Evolutionary conservation across 2,888 invertebrate genomes (phyloP), one percentile per base, ranked within the genome.

Genomic region (Hypomecis punctinalis): DNA sequence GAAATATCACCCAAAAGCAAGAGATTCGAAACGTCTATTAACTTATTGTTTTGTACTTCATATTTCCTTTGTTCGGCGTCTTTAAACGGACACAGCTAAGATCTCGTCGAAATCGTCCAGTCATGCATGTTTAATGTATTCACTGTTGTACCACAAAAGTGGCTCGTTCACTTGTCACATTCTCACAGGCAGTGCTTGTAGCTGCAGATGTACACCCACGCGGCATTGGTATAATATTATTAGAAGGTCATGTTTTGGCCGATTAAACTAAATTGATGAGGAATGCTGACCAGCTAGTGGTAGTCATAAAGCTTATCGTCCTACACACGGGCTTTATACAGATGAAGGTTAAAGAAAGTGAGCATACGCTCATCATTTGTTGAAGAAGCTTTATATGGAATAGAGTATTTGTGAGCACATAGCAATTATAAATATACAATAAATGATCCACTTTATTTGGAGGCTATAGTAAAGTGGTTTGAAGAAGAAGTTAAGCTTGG

Each of bases 81-180:
- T n/a, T n/a, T 39, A 0, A 45, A 13, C 36, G 36, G 40, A 46
- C 43, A 61, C 49, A 39, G 52, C 23, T 40, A 11, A 64, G 63
- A 66, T 63, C 43, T 51, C 23, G 37, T 56, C 60, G 67, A 75
- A 79, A 79, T 70, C 63, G 72, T 54, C 68, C 71, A 73, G 69
- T 78, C 75, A 76, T 76, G 75, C 52, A 57, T 81, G 75, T 69
- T 67, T 80, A 82, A 80, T 77, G 68, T 80, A 80, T 82, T 76
- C 80, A 48, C 56, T 68, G 72, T 75, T 75, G 70, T 66, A 56
- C 52, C 69, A 66, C 61, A 52, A 69, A 77, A 74, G 78, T 57
- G 13, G 57, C 49, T 71, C 49, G 75, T 73, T 73, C 70, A 66
- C 66, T 66, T 68, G 56, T 53, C 65, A 56, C 56, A 61, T 60